Conservation (phyloP, 2,888 invertebrate genomes). For the Koerneria pararmatus region DNA sequence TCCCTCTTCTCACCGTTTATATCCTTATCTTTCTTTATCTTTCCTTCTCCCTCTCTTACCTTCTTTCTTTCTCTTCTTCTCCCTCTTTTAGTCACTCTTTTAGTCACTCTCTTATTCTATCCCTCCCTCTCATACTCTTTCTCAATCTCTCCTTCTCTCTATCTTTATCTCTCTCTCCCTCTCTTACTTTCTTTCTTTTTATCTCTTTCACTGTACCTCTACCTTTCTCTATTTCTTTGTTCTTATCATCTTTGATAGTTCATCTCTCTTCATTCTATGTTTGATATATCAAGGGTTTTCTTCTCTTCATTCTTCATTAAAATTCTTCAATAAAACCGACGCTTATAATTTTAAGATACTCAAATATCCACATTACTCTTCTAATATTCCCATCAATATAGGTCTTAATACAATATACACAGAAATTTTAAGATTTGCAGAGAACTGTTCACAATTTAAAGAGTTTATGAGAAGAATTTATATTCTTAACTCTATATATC, state of each 20-base stretch:
- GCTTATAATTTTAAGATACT: no score
- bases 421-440: no score
- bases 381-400: no score
- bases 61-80: conserved; percentile 9
- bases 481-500: no score
- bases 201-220: neutral
- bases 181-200: conserved; percentile 6
- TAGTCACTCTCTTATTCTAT: neutral
- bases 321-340: no score
- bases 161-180: conserved; percentile 9
- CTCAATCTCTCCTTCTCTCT: no score
- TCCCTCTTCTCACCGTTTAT: neutral
- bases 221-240: neutral
- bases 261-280: neutral
- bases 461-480: no score
- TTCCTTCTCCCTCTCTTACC: neutral
- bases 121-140: conserved; percentile 12
- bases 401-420: no score
- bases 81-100: neutral
- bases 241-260: neutral
- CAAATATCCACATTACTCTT: no score
- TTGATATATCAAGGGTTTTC: no score
- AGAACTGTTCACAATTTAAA: no score
- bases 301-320: no score
- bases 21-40: neutral